A percentile compares a stretch with the other conserved stretches of the same genome.
Evolutionary conservation across 2,888 invertebrate genomes (phyloP).

Genomic region (Aphodius sticticus): DNA sequence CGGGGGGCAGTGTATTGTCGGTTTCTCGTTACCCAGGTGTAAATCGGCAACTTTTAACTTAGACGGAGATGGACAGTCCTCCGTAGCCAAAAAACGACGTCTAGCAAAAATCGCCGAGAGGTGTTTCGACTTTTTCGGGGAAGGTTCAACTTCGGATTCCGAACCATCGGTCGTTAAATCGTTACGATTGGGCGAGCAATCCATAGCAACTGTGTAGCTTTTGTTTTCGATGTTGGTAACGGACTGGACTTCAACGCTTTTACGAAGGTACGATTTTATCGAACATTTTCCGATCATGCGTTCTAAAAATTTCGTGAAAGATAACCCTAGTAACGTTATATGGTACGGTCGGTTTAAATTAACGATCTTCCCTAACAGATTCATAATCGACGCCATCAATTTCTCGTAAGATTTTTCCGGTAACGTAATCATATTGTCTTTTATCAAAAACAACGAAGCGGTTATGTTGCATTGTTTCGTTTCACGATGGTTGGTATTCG

Average conservation of each 20-base stretch:
- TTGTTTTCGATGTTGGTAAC: slow-evolving; percentile 72
- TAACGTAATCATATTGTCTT: slow-evolving; percentile 53
- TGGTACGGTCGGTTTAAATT: slow-evolving; percentile 79
- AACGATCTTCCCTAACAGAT: slow-evolving; percentile 77
- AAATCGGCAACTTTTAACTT: slow-evolving; percentile 74
- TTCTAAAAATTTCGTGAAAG: slow-evolving; percentile 84
- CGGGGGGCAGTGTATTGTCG: slow-evolving; percentile 65
- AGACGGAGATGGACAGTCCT: slow-evolving; percentile 72
- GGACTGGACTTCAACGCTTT: slow-evolving; percentile 81
- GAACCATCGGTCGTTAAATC: slow-evolving; percentile 68
- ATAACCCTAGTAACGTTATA: slow-evolving; percentile 80
- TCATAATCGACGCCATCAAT: slow-evolving; percentile 75
- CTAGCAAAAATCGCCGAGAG: slow-evolving; percentile 63
- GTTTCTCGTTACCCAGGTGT: slow-evolving; percentile 61
- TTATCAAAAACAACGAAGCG: slow-evolving; percentile 67
- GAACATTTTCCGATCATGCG: slow-evolving; percentile 74
- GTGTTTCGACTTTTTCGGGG: slow-evolving; percentile 69
- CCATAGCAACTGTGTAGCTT: slow-evolving; percentile 40
- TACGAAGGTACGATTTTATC: slow-evolving; percentile 78
- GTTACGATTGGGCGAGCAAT: slow-evolving; percentile 49
- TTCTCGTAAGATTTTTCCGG: slow-evolving; percentile 69
- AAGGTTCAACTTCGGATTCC: slow-evolving; percentile 76
- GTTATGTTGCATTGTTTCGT: slow-evolving; percentile 78
- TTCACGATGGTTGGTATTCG: slow-evolving; percentile 75
- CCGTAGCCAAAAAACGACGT: slow-evolving; percentile 50